Percentiles rank a stretch among this genome's conserved stretches.
Conservation (phyloP, 30 jellyfish, hydroid and myxozoan genomes). For the Catostylus mosaicus region DNA sequence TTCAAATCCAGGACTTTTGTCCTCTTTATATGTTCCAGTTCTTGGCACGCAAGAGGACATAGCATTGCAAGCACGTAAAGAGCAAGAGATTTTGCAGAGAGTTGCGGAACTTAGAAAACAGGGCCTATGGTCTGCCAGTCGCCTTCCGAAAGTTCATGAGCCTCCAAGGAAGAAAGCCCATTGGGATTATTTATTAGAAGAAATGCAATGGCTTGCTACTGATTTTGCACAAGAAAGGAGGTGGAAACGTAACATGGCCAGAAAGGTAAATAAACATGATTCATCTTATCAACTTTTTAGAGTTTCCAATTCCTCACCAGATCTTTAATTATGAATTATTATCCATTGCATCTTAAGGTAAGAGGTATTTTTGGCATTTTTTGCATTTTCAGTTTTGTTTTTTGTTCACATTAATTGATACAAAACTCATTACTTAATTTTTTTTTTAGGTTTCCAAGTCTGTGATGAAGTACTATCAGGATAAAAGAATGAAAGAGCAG, state of each 20-base stretch:
- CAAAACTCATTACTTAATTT: too few relatives aligned
- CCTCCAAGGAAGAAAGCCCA: slow-evolving; percentile 92
- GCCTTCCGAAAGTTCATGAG: slow-evolving; percentile 96
- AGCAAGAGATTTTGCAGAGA: slow-evolving; percentile 78
- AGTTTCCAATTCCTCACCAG: too few relatives aligned
- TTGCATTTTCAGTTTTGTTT: too few relatives aligned
- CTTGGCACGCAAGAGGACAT: slow-evolving; percentile 90
- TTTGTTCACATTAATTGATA: too few relatives aligned
- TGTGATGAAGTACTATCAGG: slow-evolving; percentile 87
- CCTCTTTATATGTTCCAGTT: slow-evolving; percentile 40
- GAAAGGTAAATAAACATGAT: slow-evolving; percentile 73
- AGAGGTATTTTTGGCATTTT: too few relatives aligned
- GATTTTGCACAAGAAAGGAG: slow-evolving; percentile 92
- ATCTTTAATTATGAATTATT: too few relatives aligned
- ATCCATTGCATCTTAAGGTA: too few relatives aligned
- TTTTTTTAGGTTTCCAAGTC: slow-evolving; percentile 76
- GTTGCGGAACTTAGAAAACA: slow-evolving; percentile 83
- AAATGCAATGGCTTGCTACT: slow-evolving; percentile 99
- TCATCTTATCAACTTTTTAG: too few relatives aligned
- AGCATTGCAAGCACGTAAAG: slow-evolving; percentile 94
- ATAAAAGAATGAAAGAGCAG: slow-evolving; percentile 69
- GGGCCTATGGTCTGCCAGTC: slow-evolving; percentile 97
- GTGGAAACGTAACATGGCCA: slow-evolving; percentile 97
- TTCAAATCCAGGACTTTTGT: slow-evolving; percentile 19
- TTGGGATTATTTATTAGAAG: slow-evolving; percentile 95